Conservation (phyloP, 2,797 vertebrate genomes). For the Acrossocheilus fasciatus region DNA sequence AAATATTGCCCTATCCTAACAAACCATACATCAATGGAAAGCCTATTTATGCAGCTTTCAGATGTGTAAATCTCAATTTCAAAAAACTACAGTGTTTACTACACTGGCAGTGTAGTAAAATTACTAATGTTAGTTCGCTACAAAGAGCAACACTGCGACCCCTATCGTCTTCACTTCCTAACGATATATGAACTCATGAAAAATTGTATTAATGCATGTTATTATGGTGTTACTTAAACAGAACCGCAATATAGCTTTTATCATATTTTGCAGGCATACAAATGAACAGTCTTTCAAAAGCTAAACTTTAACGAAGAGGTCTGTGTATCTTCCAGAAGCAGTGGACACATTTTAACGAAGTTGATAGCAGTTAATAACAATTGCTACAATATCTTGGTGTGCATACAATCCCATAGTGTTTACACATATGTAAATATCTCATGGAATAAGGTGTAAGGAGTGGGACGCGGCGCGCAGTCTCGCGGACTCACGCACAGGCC, state of each 20-base stretch:
- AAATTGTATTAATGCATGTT: not conserved
- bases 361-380: not conserved
- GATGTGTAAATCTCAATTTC: no score
- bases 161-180: not conserved
- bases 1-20: no score
- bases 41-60: no score
- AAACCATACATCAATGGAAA: no score
- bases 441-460: not conserved
- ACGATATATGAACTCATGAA: not conserved
- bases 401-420: no score
- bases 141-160: slow-evolving; percentile 18
- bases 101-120: not conserved
- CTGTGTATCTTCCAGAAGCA: not conserved
- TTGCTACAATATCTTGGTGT: not conserved
- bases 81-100: no score
- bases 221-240: not conserved
- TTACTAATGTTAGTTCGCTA: not conserved
- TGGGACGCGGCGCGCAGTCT: slow-evolving; percentile 27
- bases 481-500: slow-evolving; percentile 33
- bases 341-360: not conserved
- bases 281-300: no score
- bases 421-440: no score
- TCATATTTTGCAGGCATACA: not conserved
- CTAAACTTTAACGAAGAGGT: not conserved
- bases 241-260: not conserved